Conservation (phyloP, 2,113 vertebrate species). For the Archilochus colubris region DNA sequence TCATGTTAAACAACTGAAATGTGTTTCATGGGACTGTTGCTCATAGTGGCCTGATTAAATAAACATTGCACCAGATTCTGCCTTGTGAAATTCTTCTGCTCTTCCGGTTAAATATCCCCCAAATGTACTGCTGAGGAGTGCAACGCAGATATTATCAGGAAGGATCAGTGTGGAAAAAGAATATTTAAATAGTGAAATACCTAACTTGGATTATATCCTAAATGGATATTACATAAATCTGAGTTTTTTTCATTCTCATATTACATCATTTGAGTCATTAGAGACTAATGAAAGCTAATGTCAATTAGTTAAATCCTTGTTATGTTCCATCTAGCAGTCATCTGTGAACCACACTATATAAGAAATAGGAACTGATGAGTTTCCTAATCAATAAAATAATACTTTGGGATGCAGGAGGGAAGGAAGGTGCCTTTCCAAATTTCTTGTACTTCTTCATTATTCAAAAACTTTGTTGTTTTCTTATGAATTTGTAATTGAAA, state of each 20-base stretch:
- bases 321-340: neutral
- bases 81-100: neutral
- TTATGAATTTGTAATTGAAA: neutral
- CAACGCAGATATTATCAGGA: neutral
- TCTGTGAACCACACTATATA: neutral
- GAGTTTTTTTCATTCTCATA: conserved; percentile 42
- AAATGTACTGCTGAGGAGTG: neutral
- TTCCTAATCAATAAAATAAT: conserved; percentile 9
- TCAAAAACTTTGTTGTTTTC: neutral
- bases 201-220: conserved; percentile 28
- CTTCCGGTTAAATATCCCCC: neutral
- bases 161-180: conserved; percentile 10
- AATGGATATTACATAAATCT: conserved; percentile 24
- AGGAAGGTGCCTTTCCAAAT: neutral
- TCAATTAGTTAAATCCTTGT: conserved; percentile 50
- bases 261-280: conserved; percentile 43
- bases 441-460: neutral
- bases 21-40: neutral
- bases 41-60: neutral
- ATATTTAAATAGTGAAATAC: conserved; percentile 27
- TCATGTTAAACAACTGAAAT: neutral
- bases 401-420: neutral
- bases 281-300: conserved; percentile 47
- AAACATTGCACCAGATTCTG: neutral
- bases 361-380: neutral